phyloP scores from a whole-genome alignment of 2,888 invertebrate genomes.

The Tillus elongatus region DNA sequence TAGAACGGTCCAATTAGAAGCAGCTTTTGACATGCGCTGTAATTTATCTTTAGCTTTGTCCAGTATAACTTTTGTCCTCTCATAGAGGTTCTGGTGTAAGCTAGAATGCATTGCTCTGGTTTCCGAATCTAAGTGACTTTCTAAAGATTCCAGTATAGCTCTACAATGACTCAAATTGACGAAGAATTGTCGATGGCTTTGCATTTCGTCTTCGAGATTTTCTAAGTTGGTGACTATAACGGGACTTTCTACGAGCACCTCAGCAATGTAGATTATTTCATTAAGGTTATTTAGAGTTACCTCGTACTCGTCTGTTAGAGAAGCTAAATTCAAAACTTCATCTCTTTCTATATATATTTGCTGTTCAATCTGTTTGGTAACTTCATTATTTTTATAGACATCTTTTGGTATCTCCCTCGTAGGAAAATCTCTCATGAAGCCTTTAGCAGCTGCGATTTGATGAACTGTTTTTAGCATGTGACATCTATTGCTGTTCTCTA shows the following conservation, averaged over 20 bases:
- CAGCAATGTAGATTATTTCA: slow-evolving; percentile 77
- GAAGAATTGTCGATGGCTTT: slow-evolving; percentile 82
- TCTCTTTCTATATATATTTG: slow-evolving; percentile 64
- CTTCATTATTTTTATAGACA: slow-evolving; percentile 57
- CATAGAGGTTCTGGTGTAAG: slow-evolving; percentile 67
- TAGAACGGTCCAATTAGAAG: slow-evolving; percentile 72
- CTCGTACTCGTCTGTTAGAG: slow-evolving; percentile 77
- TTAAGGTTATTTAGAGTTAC: slow-evolving; percentile 79
- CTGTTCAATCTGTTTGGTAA: slow-evolving; percentile 60
- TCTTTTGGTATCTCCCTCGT: slow-evolving; percentile 60
- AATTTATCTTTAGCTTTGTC: slow-evolving; percentile 74
- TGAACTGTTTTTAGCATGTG: slow-evolving; percentile 53
- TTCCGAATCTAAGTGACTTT: slow-evolving; percentile 72
- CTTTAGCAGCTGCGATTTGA: slow-evolving; percentile 53
- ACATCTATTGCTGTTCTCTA: slow-evolving; percentile 58
- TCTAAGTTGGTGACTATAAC: slow-evolving; percentile 66
- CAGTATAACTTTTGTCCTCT: slow-evolving; percentile 63
- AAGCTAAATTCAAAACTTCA: slow-evolving; percentile 62
- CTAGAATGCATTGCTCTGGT: slow-evolving; percentile 64
- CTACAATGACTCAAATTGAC: slow-evolving; percentile 80
- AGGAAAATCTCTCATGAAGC: slow-evolving; percentile 59
- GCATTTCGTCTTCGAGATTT: slow-evolving; percentile 81
- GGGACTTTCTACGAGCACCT: slow-evolving; percentile 68
- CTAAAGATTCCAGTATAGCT: slow-evolving; percentile 75
- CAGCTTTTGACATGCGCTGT: slow-evolving; percentile 76